Evolutionary conservation across 2,113 vertebrate species (phyloP).

Genomic region (Urocitellus parryii): DNA sequence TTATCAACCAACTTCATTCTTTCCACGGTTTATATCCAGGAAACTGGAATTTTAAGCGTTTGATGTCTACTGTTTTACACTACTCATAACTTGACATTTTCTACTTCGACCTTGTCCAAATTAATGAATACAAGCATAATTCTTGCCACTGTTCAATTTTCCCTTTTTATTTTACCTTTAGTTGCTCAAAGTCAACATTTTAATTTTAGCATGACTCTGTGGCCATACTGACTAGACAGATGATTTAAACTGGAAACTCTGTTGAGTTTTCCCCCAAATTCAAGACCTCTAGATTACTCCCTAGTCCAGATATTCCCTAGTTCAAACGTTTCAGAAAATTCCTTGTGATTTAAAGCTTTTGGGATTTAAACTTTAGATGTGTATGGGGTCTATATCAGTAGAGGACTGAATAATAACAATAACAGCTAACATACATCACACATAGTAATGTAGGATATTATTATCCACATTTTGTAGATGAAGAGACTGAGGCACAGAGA

Average conservation of each 20-base stretch:
- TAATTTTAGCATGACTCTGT: not conserved
- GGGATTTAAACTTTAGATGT: no score
- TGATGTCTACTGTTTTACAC: not conserved
- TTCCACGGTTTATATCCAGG: not conserved
- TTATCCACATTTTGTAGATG: not conserved
- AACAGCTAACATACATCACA: not conserved
- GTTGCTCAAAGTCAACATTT: conserved; percentile 58
- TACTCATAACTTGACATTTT: not conserved
- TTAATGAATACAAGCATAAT: not conserved
- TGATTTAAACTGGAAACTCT: conserved; percentile 47
- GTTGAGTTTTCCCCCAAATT: not conserved
- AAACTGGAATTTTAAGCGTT: not conserved
- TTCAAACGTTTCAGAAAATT: not conserved
- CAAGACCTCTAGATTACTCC: not conserved
- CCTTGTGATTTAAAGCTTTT: not conserved
- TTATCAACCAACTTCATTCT: not conserved
- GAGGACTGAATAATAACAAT: not conserved
- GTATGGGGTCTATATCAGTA: no score
- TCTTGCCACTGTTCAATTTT: conserved; percentile 11
- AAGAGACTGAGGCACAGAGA: not conserved
- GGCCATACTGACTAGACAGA: conserved; percentile 11
- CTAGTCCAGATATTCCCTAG: not conserved
- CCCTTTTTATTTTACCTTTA: not conserved
- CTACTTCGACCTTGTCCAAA: conserved; percentile 3
- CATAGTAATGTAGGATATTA: not conserved